phyloP scores from a whole-genome alignment of 2,113 vertebrate genomes.

The Sardina pilchardus region DNA sequence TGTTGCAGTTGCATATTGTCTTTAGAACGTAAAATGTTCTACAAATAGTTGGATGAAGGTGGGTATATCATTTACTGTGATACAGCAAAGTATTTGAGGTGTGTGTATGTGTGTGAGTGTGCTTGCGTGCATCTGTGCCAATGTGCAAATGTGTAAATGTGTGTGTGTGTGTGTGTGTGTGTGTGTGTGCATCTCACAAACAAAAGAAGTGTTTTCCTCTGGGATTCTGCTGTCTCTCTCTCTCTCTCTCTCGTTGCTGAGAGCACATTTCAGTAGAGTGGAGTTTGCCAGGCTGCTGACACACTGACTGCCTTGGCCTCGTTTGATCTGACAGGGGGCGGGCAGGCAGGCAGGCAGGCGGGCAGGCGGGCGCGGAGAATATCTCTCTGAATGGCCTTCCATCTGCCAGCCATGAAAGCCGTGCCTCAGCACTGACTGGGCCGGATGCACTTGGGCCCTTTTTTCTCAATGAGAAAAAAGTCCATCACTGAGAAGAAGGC shows the following conservation, averaged over 20 bases:
- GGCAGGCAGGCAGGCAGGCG: not conserved
- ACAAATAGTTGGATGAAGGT: no score
- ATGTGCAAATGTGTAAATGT: not conserved
- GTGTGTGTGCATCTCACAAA: not conserved
- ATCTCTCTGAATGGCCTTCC: not conserved
- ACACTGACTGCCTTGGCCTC: not conserved
- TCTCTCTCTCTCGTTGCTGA: not conserved
- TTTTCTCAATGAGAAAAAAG: not conserved
- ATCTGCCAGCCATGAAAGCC: not conserved
- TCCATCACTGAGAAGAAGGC: not conserved
- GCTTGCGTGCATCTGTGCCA: no score
- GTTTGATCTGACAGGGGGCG: not conserved
- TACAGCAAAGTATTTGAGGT: no score
- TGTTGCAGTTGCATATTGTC: not conserved
- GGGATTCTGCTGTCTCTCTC: not conserved
- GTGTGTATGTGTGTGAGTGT: not conserved
- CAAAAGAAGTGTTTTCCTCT: not conserved
- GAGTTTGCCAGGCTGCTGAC: not conserved
- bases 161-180: not conserved
- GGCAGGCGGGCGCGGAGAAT: not conserved
- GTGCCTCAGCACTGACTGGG: not conserved
- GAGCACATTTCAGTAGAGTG: not conserved
- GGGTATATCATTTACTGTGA: no score
- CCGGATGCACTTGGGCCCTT: not conserved
- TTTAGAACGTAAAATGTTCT: not conserved